Conservation (phyloP, 64 coral and sea anemone species). For the Astreopora myriophthalma region DNA sequence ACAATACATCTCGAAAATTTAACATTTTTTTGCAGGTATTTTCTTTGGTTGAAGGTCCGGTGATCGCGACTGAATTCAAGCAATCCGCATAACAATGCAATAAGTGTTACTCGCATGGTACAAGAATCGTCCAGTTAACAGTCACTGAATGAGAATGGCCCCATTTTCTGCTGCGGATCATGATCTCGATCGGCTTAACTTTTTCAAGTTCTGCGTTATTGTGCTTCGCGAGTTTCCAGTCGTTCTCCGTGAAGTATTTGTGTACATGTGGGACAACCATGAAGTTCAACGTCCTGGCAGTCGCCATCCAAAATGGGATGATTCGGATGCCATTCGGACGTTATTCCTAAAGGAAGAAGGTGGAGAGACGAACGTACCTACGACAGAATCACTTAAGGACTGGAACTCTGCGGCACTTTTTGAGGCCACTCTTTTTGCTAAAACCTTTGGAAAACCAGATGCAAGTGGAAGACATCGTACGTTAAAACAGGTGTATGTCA, state of each 20-base stretch:
- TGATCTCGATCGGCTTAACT: background rate
- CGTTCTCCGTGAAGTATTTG: constrained; percentile 12
- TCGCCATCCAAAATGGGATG: constrained; percentile 15
- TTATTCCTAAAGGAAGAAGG: background rate
- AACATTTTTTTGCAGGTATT: no score
- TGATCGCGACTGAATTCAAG: background rate
- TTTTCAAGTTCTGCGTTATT: constrained; percentile 28
- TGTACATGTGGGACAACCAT: constrained; percentile 22
- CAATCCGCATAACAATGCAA: background rate
- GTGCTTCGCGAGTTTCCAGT: constrained; percentile 28
- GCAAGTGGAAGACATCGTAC: background rate
- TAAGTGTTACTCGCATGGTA: no score
- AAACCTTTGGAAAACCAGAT: constrained; percentile 18
- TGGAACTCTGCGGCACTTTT: constrained; percentile 43
- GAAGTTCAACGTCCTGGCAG: background rate
- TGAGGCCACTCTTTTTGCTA: constrained; percentile 15
- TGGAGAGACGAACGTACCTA: constrained; percentile 7
- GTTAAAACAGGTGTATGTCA: constrained; percentile 16
- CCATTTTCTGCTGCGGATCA: background rate
- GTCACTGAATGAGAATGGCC: background rate
- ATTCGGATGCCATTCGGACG: background rate
- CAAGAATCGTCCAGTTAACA: no score
- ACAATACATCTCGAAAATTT: no score
- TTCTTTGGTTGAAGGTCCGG: no score
- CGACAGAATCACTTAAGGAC: background rate